A percentile compares a stretch with the other conserved stretches of the same genome.
Conservation (phyloP, 1,140 invertebrate species). For the Yoshiicerus persimilis region DNA sequence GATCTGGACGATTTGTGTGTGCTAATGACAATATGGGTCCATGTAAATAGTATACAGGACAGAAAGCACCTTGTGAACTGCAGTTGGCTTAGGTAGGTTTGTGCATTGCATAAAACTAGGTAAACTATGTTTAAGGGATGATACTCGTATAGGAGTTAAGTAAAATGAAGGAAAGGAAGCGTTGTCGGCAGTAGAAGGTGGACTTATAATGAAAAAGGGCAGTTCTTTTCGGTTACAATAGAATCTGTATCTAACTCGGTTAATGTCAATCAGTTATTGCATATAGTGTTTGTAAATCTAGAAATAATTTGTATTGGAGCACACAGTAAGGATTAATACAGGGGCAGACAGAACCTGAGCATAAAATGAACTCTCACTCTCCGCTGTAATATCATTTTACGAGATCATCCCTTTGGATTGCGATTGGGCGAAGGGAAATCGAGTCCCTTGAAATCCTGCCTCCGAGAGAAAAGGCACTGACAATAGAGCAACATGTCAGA, state of each 20-base stretch:
- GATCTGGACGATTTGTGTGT: neutral
- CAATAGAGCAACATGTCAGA: neutral
- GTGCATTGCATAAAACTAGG: neutral
- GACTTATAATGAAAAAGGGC: neutral
- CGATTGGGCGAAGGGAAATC: conserved; percentile 15
- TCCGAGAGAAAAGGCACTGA: conserved; percentile 12
- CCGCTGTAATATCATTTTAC: neutral
- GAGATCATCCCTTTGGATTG: neutral
- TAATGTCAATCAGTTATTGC: neutral
- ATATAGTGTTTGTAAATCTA: neutral
- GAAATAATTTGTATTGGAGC: neutral
- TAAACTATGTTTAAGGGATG: neutral
- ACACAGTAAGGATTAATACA: neutral
- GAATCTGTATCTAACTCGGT: neutral
- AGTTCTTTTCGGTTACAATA: neutral
- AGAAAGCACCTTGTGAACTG: neutral
- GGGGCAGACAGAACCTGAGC: neutral
- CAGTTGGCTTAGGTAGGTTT: neutral
- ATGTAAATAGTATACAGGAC: neutral
- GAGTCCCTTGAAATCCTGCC: conserved; percentile 27
- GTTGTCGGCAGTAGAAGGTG: neutral
- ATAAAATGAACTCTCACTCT: conserved; percentile 11
- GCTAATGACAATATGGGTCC: neutral
- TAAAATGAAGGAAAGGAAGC: neutral
- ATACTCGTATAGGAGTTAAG: neutral